Evolutionary conservation across 1,140 invertebrate species (phyloP), one percentile per base, ranked within the genome.

Genomic region (Platorchestia sp.): DNA sequence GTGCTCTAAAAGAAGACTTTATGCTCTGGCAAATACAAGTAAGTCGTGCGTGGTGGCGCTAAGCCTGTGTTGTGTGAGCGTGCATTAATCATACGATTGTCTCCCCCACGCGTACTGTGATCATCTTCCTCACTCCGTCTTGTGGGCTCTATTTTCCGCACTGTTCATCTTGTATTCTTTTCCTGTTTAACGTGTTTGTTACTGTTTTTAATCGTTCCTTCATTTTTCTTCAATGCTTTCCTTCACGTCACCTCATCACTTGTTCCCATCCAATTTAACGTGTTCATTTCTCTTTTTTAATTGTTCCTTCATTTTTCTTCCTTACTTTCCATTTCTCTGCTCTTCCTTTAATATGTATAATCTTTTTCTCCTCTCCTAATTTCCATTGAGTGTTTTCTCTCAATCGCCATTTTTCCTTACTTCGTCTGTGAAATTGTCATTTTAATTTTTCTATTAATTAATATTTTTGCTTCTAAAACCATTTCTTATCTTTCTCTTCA

Each of bases 1-100:
- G n/a, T n/a, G n/a, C n/a, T n/a, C n/a, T n/a, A n/a, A n/a, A n/a
- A n/a, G n/a, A n/a, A n/a, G n/a, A n/a, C n/a, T n/a, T n/a, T n/a
- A n/a, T n/a, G n/a, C n/a, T n/a, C n/a, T n/a, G n/a, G n/a, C n/a
- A n/a, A n/a, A n/a, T n/a, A n/a, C n/a, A n/a, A 51, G 19, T 51
- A 51, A 7, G 47, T 51, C 19, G 19, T 19, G 47, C 19, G 47
- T 51, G 6, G 47, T 51, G 19, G 47, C 47, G 47, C 19, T 6
- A 6, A 86, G 86, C 36, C 5, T 86, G 86, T 86, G 41, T 86
- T 86, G 86, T 86, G 7, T 40, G 7, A 5, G 36, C 41, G 36
- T 86, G 89, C 42, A 91, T 91, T 91, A 91, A 91, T 42, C 7
- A 91, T 36, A 91, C 43, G n/a, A 42, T 91, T 91, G 42, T 91